Evolutionary conservation across 1,140 invertebrate genomes (phyloP).

Genomic region (Paraescarpia echinospica): DNA sequence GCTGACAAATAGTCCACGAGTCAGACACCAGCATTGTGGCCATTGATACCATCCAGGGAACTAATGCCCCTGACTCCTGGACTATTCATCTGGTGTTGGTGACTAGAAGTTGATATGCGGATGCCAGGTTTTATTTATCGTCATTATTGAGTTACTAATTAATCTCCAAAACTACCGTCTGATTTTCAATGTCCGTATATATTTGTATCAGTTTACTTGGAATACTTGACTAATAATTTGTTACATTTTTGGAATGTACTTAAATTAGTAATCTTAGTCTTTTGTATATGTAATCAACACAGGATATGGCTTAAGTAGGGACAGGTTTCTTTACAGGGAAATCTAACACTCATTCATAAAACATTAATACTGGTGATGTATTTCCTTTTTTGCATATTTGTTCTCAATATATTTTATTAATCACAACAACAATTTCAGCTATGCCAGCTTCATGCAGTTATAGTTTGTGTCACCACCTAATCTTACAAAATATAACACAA

Average conservation of each 20-base stretch:
- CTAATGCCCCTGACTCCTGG: too few relatives aligned
- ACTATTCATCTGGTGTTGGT: too few relatives aligned
- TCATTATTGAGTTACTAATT: not conserved
- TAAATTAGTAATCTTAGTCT: not conserved
- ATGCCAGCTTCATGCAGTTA: not conserved
- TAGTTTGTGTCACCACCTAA: not conserved
- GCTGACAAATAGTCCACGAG: too few relatives aligned
- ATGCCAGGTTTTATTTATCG: too few relatives aligned
- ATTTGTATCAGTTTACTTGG: not conserved
- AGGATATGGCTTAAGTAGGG: not conserved
- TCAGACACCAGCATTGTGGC: too few relatives aligned
- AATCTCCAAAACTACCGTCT: not conserved
- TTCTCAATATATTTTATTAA: not conserved
- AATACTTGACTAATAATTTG: not conserved
- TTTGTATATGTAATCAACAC: not conserved
- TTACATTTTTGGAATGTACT: not conserved
- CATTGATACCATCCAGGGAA: too few relatives aligned
- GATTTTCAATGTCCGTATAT: not conserved
- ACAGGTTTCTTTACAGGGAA: not conserved
- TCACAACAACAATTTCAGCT: not conserved
- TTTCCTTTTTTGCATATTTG: not conserved
- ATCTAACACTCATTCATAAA: not conserved
- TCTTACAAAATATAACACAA: not conserved
- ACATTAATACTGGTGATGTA: not conserved
- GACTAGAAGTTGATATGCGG: too few relatives aligned